These are phyloP conservation scores for Chouioia cunea DNA, from an alignment of 2,888 invertebrate genomes.

Conservation along the genomic window DNA sequence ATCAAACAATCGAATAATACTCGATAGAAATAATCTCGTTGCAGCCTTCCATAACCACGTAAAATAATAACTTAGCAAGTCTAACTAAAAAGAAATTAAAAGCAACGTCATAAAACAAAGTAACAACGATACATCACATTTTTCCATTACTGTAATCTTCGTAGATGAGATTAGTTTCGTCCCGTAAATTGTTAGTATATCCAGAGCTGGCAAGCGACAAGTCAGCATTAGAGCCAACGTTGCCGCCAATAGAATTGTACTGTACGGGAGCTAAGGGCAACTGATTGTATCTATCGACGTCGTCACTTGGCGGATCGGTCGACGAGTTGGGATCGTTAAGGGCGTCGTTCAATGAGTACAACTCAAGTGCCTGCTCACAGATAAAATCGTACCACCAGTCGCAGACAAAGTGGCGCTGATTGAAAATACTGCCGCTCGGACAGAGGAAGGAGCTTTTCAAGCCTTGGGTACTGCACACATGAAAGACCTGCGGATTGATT, in stretches of 20 bases:
- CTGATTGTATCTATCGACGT: slow-evolving; percentile 4
- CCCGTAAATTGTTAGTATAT: slow-evolving; percentile 43
- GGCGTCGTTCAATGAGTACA: slow-evolving; percentile 52
- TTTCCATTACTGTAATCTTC: slow-evolving; percentile 32
- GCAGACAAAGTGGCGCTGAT: slow-evolving; percentile 71
- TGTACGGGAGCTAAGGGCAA: slow-evolving; percentile 9
- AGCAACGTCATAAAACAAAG: not conserved
- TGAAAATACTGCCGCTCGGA: slow-evolving; percentile 72
- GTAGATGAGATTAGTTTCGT: slow-evolving; percentile 38
- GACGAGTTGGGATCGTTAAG: slow-evolving; percentile 36
- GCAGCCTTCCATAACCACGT: not conserved
- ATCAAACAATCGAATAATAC: no score
- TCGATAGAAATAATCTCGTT: no score
- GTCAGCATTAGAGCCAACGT: slow-evolving; percentile 43
- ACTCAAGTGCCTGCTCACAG: slow-evolving; percentile 61
- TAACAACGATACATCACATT: slow-evolving; percentile 19
- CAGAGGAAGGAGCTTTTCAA: slow-evolving; percentile 71
- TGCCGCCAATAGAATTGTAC: slow-evolving; percentile 41
- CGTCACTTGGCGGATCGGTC: slow-evolving; percentile 4
- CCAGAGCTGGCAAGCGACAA: slow-evolving; percentile 55
- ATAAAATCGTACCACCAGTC: slow-evolving; percentile 73
- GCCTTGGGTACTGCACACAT: slow-evolving; percentile 69
- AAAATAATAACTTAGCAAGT: not conserved
- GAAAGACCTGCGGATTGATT: slow-evolving; percentile 67
- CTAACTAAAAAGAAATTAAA: not conserved